Base-by-base conservation (phyloP, 2,888 invertebrate species). In the Hyppa rectilinea region DNA sequence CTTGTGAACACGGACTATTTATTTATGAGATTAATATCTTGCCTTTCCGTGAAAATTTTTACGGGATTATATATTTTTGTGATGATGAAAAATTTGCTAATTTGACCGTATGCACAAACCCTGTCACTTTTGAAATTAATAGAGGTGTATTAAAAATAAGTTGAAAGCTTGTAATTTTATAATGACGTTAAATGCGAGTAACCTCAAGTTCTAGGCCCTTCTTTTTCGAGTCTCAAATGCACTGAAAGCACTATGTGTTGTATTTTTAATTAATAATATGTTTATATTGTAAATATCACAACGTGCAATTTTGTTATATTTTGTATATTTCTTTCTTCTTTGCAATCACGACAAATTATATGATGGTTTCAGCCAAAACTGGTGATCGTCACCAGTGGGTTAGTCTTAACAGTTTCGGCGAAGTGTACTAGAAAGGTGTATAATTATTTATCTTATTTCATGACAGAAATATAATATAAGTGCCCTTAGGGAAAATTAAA, bases 271-370 rank as follows among this genome's bases (percentile, higher is more conserved):
- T 38, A 61, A 10, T 63, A 47, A 34, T 70, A 70, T 80, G 75
- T 83, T 82, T 78, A 83, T 84, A 85, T 81, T 87, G 87, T 87
- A 85, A 87, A 87, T 87, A 86, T 59, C 69, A 75, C 71, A 17
- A 66, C 45, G 79, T 83, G 84, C 81, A 86, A 87, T 86, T 83
- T 75, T 78, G 56, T 67, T 78, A 64, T 80, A 71, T 69, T 72
- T 74, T 71, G 65, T 77, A 76, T 78, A 66, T 62, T 65, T 66
- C 59, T 73, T 71, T 60, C 17, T 74, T 68, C 70, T 75, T 67
- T 40, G 56, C 52, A 75, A 71, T 68, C 69, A 78, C 59, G 20
- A 68, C 26, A 45, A 34, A 26, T 31, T 34, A 23, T 20, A 58
- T 23, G 29, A 26, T 56, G n/a, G n/a, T 55, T 56, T 53, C 38